phyloP scores from a whole-genome alignment of 1,140 invertebrate species.

The Cryptotermes secundus region DNA sequence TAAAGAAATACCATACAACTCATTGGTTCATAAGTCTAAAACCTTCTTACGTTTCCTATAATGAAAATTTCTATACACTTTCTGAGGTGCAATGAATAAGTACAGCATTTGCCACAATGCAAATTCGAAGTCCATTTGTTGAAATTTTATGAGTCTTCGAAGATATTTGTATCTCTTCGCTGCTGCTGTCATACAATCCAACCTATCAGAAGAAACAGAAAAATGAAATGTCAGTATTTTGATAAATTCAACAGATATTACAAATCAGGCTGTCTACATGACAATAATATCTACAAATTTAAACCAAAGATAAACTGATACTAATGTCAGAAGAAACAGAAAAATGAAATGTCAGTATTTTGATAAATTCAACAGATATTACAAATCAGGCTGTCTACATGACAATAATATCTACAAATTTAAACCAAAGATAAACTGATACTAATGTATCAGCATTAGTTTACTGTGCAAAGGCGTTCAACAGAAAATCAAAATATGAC shows the following conservation, averaged over 20 bases:
- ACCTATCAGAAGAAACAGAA: constrained; percentile 48
- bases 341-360: constrained; percentile 23
- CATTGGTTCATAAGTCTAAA: too few relatives aligned
- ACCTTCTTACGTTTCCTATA: constrained; percentile 98
- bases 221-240: constrained; percentile 21
- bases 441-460: too few relatives aligned
- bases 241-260: background rate
- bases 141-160: constrained; percentile 85
- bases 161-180: constrained; percentile 93
- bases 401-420: too few relatives aligned
- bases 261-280: too few relatives aligned
- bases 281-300: too few relatives aligned
- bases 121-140: constrained; percentile 99
- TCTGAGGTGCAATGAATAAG: constrained; percentile 92
- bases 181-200: constrained; percentile 78
- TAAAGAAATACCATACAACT: too few relatives aligned
- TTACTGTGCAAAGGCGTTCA: too few relatives aligned
- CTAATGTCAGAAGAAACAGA: constrained; percentile 41
- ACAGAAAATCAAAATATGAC: too few relatives aligned
- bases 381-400: background rate
- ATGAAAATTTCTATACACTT: constrained; percentile 97
- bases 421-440: too few relatives aligned
- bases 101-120: constrained; percentile 99
- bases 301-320: too few relatives aligned
- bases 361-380: background rate